phyloP scores from a whole-genome alignment of 37 sponge, comb jelly and placozoan genomes.

The Aphrocallistes beatrix region DNA sequence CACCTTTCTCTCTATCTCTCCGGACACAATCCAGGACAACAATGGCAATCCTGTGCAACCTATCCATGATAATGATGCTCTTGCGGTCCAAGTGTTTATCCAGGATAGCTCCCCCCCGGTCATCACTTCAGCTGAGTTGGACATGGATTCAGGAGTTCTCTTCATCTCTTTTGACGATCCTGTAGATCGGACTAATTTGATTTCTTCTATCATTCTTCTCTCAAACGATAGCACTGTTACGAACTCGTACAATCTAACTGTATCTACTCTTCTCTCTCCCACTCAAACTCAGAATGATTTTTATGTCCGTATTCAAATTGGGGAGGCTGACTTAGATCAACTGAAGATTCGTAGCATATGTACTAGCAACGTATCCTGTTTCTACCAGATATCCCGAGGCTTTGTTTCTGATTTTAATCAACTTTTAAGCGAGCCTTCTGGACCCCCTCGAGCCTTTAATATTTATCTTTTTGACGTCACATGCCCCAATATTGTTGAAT shows the following conservation, averaged over 20 bases:
- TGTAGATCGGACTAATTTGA: not conserved
- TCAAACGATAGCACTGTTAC: not conserved
- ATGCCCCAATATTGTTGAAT: slow-evolving; percentile 34
- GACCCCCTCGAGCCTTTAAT: not conserved
- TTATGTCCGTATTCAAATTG: not conserved
- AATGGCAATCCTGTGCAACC: slow-evolving; percentile 27
- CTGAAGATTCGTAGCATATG: not conserved
- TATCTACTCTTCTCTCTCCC: not conserved
- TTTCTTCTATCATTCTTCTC: not conserved
- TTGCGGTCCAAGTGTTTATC: slow-evolving; percentile 29
- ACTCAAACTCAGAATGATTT: not conserved
- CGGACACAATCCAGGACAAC: slow-evolving; percentile 26
- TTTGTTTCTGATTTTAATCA: not conserved
- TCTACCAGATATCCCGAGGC: not conserved
- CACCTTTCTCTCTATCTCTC: slow-evolving; percentile 44
- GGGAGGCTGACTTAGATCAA: not conserved
- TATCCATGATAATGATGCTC: slow-evolving; percentile 37
- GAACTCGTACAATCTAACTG: not conserved
- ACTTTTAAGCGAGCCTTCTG: not conserved
- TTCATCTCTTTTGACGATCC: slow-evolving; percentile 9
- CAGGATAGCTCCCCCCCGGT: slow-evolving; percentile 40
- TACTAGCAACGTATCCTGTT: not conserved
- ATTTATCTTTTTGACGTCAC: slow-evolving; percentile 38
- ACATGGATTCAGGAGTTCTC: slow-evolving; percentile 46
- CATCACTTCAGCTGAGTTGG: slow-evolving; percentile 27